These are phyloP conservation scores for Pandemis cinnamomeana DNA, from an alignment of 2,888 invertebrate genomes.

Conservation along the genomic window DNA sequence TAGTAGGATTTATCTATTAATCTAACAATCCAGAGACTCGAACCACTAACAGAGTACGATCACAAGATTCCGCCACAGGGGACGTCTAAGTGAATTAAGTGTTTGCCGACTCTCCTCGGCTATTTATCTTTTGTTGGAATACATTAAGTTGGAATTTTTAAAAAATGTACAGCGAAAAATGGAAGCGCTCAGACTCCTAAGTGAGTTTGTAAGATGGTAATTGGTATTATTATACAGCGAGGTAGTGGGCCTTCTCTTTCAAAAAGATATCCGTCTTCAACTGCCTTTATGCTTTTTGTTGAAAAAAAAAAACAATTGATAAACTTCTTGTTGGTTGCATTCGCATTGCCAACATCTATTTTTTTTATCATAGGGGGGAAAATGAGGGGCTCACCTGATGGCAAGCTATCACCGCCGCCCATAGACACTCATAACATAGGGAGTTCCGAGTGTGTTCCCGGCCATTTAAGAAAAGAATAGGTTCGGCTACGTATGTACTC, in stretches of 20 bases:
- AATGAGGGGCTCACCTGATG: too few species aligned
- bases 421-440: too few species aligned
- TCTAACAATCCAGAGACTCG: slow-evolving; percentile 2
- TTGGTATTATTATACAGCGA: not conserved
- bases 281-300: not conserved
- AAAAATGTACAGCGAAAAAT: slow-evolving; percentile 15
- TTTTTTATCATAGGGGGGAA: too few species aligned
- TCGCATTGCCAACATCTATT: too few species aligned
- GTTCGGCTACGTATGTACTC: too few species aligned
- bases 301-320: too few species aligned
- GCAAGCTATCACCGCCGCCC: too few species aligned
- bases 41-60: slow-evolving; percentile 6
- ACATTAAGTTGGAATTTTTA: slow-evolving; percentile 29
- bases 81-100: slow-evolving; percentile 65
- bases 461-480: too few species aligned
- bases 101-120: slow-evolving; percentile 49
- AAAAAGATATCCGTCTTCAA: not conserved
- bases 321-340: too few species aligned
- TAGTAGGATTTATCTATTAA: not conserved
- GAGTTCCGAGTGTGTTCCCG: too few species aligned
- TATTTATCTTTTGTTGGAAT: slow-evolving; percentile 35
- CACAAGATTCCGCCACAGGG: slow-evolving; percentile 5
- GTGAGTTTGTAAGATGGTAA: slow-evolving; percentile 2
- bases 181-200: not conserved
- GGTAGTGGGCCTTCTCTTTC: not conserved